Conservation (phyloP, 2,797 vertebrate species). For the Alauda arvensis region DNA sequence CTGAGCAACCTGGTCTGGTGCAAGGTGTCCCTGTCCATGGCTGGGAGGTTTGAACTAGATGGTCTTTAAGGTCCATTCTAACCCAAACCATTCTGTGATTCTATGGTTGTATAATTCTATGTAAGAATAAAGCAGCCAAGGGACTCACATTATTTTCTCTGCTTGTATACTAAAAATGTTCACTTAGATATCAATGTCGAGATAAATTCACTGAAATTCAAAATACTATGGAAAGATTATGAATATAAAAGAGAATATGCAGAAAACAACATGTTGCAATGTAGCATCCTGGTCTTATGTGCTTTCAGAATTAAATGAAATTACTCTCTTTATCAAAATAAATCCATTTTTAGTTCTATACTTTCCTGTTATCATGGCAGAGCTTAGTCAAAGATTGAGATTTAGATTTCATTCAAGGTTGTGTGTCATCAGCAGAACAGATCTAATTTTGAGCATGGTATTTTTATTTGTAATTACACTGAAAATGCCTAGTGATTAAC, state of each 20-base stretch:
- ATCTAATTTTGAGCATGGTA: background rate
- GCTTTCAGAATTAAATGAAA: background rate
- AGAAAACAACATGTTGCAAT: background rate
- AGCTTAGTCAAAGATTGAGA: background rate
- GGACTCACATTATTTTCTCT: background rate
- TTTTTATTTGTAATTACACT: background rate
- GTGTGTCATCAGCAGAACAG: background rate
- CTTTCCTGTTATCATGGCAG: background rate
- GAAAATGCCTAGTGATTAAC: background rate
- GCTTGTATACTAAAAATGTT: background rate
- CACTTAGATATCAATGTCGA: background rate
- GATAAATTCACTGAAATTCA: background rate
- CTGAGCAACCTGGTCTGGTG: background rate
- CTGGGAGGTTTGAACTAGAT: background rate
- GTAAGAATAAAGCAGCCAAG: background rate
- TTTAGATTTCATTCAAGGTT: background rate
- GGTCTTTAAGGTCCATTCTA: background rate
- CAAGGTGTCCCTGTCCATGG: background rate
- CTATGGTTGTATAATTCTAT: background rate
- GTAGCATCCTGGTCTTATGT: background rate
- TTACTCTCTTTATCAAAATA: background rate
- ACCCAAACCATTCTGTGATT: background rate
- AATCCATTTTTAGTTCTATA: background rate
- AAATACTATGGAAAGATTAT: background rate
- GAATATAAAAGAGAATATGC: background rate